Evolutionary conservation across 2,113 vertebrate species (phyloP), one percentile per base, ranked within the genome.

Genomic region (Guaruba guarouba): DNA sequence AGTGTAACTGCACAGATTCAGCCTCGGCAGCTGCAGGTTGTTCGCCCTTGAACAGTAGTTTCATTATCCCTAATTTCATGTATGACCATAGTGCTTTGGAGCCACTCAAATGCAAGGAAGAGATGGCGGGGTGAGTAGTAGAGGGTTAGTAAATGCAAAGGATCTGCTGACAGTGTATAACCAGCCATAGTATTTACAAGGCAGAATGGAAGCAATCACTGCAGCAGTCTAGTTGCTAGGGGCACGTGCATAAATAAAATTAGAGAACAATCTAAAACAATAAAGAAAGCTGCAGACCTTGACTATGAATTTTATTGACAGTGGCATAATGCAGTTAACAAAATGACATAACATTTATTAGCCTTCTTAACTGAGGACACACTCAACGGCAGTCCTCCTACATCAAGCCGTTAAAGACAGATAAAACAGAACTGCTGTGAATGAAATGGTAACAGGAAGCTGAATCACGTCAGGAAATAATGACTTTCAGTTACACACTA

Each of bases 241-340:
- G 88, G 49, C n/a, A 57, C 0, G 8, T 63, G 75, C 82, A 68
- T 70, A 70, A 86, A 92, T 83, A 88, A 57, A 81, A 94, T 83
- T 49, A 93, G 82, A 83, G 90, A 80, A 70, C 71, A 77, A 94
- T 61, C 82, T 77, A 48, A 94, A 95, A 94, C 35, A 96, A 92
- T 68, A 70, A 66, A 78, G 92, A 1, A 74, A 88, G 46, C 88
- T 75, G 28, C 85, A 74, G 71, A 62, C 76, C 75, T 80, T 43
- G 79, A 63, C 71, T 88, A 27, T 39, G 85, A 81, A 25, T 92
- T 88, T 92, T 74, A 95, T 68, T 88, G 95, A 68, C 79, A 90
- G 92, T 61, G 90, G 71, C 90, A 80, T 51, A 86, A 88, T 33
- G 33, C 59, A 81, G 90, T 78, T 96, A 95, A 93, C 78, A 43